These are phyloP conservation scores for Hedychridium roseum DNA, from an alignment of 2,888 invertebrate species.

Conservation along the genomic window DNA sequence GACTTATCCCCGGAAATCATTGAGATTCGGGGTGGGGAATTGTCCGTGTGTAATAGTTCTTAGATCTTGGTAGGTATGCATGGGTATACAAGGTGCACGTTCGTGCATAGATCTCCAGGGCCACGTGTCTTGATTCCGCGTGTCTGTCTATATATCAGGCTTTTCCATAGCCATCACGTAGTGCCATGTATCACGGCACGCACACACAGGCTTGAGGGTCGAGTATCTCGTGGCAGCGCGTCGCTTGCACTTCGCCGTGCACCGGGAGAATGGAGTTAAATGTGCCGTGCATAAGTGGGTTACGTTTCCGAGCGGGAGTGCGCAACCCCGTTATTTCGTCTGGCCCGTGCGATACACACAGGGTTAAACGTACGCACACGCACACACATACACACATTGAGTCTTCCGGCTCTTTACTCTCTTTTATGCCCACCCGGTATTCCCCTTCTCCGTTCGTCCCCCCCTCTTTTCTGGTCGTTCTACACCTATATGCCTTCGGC, in stretches of 20 bases:
- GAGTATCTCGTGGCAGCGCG: too few relatives aligned
- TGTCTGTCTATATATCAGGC: too few relatives aligned
- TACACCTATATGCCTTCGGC: slow-evolving; percentile 1
- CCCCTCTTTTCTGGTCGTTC: slow-evolving; percentile 5
- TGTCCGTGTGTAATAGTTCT: not conserved
- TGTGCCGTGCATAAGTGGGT: slow-evolving; percentile 52
- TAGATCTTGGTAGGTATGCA: too few relatives aligned
- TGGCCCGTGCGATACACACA: not conserved
- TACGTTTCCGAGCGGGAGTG: slow-evolving; percentile 41
- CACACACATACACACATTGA: not conserved
- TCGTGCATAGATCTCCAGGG: too few relatives aligned
- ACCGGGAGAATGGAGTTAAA: slow-evolving; percentile 48
- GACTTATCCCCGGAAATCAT: not conserved
- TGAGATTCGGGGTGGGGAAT: not conserved
- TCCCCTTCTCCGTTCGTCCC: not conserved
- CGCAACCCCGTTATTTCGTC: slow-evolving; percentile 37
- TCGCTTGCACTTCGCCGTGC: slow-evolving; percentile 12
- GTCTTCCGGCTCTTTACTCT: slow-evolving; percentile 5
- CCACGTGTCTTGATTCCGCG: slow-evolving; percentile 7
- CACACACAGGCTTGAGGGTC: too few relatives aligned
- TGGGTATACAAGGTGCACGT: too few relatives aligned
- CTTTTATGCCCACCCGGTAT: not conserved
- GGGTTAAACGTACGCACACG: not conserved
- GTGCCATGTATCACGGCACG: too few relatives aligned
- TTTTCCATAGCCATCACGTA: too few relatives aligned